Conservation (phyloP, 2,888 invertebrate species). For the Aplocera efformata region DNA sequence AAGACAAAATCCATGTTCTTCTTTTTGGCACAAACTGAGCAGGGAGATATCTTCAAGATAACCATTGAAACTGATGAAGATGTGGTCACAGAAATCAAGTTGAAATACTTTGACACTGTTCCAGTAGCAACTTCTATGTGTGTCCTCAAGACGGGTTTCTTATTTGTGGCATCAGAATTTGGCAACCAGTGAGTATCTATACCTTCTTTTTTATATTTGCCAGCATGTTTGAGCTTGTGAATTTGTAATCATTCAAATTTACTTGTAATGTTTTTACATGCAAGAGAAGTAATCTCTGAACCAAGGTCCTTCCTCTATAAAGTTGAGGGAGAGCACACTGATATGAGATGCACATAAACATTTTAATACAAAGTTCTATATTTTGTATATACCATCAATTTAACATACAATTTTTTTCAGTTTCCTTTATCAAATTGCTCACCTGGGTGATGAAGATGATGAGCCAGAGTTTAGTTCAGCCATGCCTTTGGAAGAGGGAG, state of each 20-base stretch:
- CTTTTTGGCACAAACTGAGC: conserved; percentile 99
- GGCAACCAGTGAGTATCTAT: conserved; percentile 96
- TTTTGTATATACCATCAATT: conserved; percentile 3
- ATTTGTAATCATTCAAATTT: conserved; percentile 42
- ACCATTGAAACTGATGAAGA: conserved; percentile 98
- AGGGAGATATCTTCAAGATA: conserved; percentile 94
- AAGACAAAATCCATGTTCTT: conserved; percentile 99
- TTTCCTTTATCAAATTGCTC: conserved; percentile 99
- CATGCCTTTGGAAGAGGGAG: conserved; percentile 98
- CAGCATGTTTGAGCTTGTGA: conserved; percentile 36
- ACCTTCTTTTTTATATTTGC: conserved; percentile 5
- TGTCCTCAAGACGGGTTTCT: conserved; percentile 98
- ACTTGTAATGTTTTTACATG: conserved; percentile 51
- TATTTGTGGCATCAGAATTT: conserved; percentile 99
- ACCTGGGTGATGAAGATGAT: conserved; percentile 99
- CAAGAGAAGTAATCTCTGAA: conserved; percentile 77
- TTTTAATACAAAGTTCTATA: background rate
- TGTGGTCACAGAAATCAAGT: conserved; percentile 98
- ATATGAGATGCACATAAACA: conserved; percentile 67
- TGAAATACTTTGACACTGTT: conserved; percentile 99
- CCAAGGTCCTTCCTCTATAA: conserved; percentile 80
- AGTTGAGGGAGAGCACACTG: conserved; percentile 81
- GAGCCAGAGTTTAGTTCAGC: conserved; percentile 99
- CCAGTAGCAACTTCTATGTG: conserved; percentile 98
- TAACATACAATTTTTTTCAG: conserved; percentile 69